These are phyloP conservation scores for Promerops cafer DNA, from an alignment of 2,113 vertebrate genomes.

Conservation along the genomic window DNA sequence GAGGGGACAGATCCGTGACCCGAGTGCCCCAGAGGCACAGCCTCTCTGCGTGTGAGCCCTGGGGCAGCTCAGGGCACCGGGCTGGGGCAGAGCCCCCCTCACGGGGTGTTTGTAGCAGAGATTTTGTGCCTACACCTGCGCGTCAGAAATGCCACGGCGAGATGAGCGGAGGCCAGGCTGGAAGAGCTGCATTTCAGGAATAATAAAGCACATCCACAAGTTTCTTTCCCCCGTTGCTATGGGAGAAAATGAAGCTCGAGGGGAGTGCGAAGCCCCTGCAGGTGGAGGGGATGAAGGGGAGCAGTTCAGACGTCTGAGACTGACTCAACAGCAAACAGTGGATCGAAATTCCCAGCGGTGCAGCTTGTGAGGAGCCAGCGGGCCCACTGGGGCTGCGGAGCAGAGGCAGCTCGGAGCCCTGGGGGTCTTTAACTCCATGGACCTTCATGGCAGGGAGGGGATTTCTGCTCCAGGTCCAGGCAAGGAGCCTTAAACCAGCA, in stretches of 20 bases:
- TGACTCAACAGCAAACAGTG: not conserved
- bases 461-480: not conserved
- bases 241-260: not conserved
- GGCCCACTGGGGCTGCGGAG: not conserved
- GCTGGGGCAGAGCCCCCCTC: not conserved
- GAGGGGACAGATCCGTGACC: not conserved
- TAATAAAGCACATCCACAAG: not conserved
- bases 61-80: not conserved
- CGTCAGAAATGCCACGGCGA: fast-evolving
- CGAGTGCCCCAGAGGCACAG: not conserved
- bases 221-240: not conserved
- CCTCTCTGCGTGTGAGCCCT: not conserved
- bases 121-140: not conserved
- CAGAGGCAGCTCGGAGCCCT: not conserved
- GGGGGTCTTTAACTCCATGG: not conserved
- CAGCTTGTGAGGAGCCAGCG: not conserved
- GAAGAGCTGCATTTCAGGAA: not conserved
- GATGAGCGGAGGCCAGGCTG: not conserved
- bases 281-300: not conserved
- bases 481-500: not conserved
- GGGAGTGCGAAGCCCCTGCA: not conserved
- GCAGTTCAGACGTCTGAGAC: not conserved
- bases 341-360: not conserved
- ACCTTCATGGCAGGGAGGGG: not conserved
- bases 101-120: fast-evolving